Evolutionary conservation across 2,113 vertebrate genomes (phyloP), one percentile per base, ranked within the genome.

Genomic region (Rhea americana): DNA sequence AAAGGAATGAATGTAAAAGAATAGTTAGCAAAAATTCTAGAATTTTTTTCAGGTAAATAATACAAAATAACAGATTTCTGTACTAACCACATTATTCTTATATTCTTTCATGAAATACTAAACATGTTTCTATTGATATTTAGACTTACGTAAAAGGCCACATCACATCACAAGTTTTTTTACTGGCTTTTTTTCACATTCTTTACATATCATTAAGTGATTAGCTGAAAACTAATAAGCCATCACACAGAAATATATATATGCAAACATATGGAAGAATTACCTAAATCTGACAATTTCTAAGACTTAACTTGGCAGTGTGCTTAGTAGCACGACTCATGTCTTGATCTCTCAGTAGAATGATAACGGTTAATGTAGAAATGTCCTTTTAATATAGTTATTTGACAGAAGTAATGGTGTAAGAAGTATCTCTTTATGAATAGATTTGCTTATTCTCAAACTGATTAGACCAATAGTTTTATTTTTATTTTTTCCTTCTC

Each of bases 271-370:
- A 1, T 0, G 7, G 1, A 10, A n/a, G 16, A 78, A 41, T 50
- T 26, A 32, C n/a, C 2, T 2, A 43, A 19, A 8, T 14, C 15
- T 13, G 39, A 2, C 35, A 51, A 37, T 25, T 63, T 35, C 59
- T 1, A 2, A 48, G 35, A 13, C 0, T 1, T 19, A 4, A 28
- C 19, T 48, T 30, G 35, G 5, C 10, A 3, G 50, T 7, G 3
- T 10, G 53, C 12, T 25, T 66, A 32, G 47, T 7, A 45, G 2
- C 26, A 7, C 18, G 14, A 24, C 8, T 12, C 0, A 1, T 7
- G 32, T 7, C 37, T n/a, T 24, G 5, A 10, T 22, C 45, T 20
- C 2, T 0, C 35, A 50, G 48, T 26, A 72, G 22, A 72, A 28
- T 7, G 47, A 8, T 51, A 25, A 56, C 39, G 6, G 35, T 51